Percentiles rank a stretch among this genome's conserved stretches.
Conservation (phyloP, 30 jellyfish, hydroid and myxozoan species). For the Turritopsis dohrnii region DNA sequence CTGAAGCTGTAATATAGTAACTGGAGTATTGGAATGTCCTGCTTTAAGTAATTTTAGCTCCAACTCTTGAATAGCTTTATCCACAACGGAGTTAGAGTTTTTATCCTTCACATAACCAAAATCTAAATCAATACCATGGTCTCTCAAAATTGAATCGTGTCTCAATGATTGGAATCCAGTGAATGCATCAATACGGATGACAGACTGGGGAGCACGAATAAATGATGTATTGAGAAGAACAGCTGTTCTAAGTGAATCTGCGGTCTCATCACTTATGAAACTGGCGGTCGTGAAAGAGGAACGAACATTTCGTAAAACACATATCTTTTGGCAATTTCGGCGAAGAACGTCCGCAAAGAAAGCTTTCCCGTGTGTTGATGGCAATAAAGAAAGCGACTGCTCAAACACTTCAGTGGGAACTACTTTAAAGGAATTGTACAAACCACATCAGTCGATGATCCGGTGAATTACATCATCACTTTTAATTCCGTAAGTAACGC, state of each 20-base stretch:
- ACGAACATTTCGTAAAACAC: too few species aligned
- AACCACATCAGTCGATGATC: conserved; percentile 5
- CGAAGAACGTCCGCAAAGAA: conserved; percentile 14
- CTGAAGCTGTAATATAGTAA: not conserved
- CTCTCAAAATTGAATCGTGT: too few species aligned
- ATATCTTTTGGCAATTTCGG: too few species aligned
- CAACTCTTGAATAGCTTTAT: not conserved
- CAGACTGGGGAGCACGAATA: too few species aligned
- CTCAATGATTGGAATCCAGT: too few species aligned
- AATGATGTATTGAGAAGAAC: too few species aligned
- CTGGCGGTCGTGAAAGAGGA: too few species aligned
- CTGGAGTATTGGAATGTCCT: not conserved
- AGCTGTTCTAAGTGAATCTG: too few species aligned
- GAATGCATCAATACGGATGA: too few species aligned
- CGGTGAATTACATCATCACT: not conserved
- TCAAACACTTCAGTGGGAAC: not conserved
- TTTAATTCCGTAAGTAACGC: not conserved
- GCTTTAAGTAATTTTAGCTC: not conserved
- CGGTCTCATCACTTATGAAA: too few species aligned
- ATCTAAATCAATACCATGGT: too few species aligned
- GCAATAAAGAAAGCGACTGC: not conserved
- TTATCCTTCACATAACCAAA: not conserved
- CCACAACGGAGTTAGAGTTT: not conserved
- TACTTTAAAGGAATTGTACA: not conserved
- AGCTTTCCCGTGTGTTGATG: not conserved